Evolutionary conservation across 2,797 vertebrate species (phyloP).

Genomic region (Loris lydekkerianus): DNA sequence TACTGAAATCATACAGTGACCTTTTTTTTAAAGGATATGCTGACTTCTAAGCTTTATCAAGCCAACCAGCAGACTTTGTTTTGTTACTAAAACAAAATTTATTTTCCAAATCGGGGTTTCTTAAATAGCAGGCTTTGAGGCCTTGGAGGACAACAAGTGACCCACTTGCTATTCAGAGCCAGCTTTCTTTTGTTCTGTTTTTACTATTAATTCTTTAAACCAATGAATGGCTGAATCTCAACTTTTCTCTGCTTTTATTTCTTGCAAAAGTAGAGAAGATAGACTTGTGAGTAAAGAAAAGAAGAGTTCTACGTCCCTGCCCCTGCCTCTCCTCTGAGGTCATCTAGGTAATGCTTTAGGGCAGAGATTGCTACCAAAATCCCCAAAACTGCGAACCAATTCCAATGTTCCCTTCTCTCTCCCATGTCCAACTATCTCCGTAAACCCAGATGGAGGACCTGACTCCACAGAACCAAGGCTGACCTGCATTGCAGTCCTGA

Average conservation of each 20-base stretch:
- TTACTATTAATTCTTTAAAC: constrained; percentile 33
- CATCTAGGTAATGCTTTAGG: neutral
- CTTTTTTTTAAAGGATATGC: constrained; percentile 71
- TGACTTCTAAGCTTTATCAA: constrained; percentile 73
- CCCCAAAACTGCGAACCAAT: neutral
- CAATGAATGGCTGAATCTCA: constrained; percentile 28
- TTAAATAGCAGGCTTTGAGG: constrained; percentile 30
- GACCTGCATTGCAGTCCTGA: neutral
- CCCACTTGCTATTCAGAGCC: neutral
- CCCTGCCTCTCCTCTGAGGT: constrained; percentile 27
- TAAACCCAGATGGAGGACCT: neutral
- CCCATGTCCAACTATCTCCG: neutral
- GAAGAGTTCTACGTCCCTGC: neutral
- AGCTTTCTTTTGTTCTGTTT: constrained; percentile 24
- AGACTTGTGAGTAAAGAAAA: constrained; percentile 20
- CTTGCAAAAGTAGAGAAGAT: constrained; percentile 24
- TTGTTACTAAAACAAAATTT: constrained; percentile 72
- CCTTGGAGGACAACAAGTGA: neutral
- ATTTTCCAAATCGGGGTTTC: constrained; percentile 57
- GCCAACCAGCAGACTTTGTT: constrained; percentile 71
- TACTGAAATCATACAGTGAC: constrained; percentile 72
- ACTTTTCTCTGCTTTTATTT: constrained; percentile 54
- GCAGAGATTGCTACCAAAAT: neutral
- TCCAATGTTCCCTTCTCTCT: neutral
- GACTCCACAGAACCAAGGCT: neutral